phyloP scores from a whole-genome alignment of 2,797 vertebrate genomes.

The Coregonus suidteri region DNA sequence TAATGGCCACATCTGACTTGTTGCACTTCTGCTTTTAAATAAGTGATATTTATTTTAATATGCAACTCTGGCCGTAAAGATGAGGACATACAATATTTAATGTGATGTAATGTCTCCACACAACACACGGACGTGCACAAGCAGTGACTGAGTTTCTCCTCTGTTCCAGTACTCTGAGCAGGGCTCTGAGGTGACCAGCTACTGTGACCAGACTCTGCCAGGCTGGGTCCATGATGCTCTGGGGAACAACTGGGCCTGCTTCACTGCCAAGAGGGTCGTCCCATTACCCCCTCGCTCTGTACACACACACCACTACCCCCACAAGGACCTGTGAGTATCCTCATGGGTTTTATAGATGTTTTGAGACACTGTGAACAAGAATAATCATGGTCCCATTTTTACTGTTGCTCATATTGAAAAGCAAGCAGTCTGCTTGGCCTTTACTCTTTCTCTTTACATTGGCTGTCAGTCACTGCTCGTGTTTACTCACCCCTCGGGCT shows the following conservation, averaged over 20 bases:
- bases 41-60: too few relatives aligned
- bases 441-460: too few relatives aligned
- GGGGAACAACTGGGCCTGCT: constrained; percentile 95
- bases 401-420: too few relatives aligned
- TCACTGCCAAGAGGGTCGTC: constrained; percentile 79
- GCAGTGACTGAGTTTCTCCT: not conserved
- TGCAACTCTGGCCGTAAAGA: too few relatives aligned
- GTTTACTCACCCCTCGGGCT: too few relatives aligned
- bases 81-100: too few relatives aligned
- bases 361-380: too few relatives aligned
- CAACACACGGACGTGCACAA: not conserved
- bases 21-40: too few relatives aligned
- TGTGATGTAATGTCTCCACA: not conserved
- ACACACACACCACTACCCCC: constrained; percentile 27
- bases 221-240: constrained; percentile 95
- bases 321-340: constrained; percentile 58
- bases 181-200: constrained; percentile 81
- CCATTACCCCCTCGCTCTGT: constrained; percentile 49
- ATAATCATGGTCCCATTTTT: too few relatives aligned
- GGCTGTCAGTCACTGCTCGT: too few relatives aligned
- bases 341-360: not conserved
- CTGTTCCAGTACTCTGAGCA: constrained; percentile 81
- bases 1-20: not conserved
- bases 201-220: constrained; percentile 89
- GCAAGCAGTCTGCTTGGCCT: too few relatives aligned